A percentile compares a stretch with the other conserved stretches of the same genome.
Evolutionary conservation across 2,888 invertebrate species (phyloP).

Genomic region (Spodoptera exigua): DNA sequence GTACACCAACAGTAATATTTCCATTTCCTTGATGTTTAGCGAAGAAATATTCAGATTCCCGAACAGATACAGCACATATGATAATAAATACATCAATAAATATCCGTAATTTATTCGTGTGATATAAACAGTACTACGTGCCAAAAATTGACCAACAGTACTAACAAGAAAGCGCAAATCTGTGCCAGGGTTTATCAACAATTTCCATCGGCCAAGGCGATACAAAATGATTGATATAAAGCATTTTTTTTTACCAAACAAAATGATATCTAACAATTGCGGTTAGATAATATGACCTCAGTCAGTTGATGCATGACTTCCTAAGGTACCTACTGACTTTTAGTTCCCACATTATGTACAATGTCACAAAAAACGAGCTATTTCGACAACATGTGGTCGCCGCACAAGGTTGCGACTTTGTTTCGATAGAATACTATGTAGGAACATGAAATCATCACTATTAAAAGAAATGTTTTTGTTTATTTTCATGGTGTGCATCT

Average conservation of each 20-base stretch:
- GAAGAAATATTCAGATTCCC: too few species aligned
- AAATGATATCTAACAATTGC: slow-evolving; percentile 49
- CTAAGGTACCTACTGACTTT: slow-evolving; percentile 52
- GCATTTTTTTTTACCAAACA: slow-evolving; percentile 49
- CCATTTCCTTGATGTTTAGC: too few species aligned
- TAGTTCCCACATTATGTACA: slow-evolving; percentile 85
- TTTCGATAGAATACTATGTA: slow-evolving; percentile 50
- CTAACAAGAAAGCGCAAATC: slow-evolving; percentile 39
- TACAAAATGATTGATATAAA: slow-evolving; percentile 38
- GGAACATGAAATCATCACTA: slow-evolving; percentile 61
- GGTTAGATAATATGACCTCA: slow-evolving; percentile 53
- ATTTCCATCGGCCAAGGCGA: slow-evolving; percentile 50
- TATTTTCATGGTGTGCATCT: slow-evolving; percentile 33
- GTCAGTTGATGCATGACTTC: slow-evolving; percentile 57
- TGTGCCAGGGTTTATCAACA: slow-evolving; percentile 39
- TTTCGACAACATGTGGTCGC: slow-evolving; percentile 86
- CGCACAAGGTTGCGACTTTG: slow-evolving; percentile 76
- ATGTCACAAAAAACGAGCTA: slow-evolving; percentile 81
- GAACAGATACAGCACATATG: too few species aligned
- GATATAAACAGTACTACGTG: slow-evolving; percentile 22
- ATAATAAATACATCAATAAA: slow-evolving; percentile 8
- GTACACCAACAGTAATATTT: too few species aligned
- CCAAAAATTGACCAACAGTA: slow-evolving; percentile 31
- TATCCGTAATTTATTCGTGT: slow-evolving; percentile 14
- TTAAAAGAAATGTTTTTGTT: slow-evolving; percentile 55